These are phyloP conservation scores for Columba guinea DNA, from an alignment of 2,797 vertebrate genomes.

Conservation along the genomic window DNA sequence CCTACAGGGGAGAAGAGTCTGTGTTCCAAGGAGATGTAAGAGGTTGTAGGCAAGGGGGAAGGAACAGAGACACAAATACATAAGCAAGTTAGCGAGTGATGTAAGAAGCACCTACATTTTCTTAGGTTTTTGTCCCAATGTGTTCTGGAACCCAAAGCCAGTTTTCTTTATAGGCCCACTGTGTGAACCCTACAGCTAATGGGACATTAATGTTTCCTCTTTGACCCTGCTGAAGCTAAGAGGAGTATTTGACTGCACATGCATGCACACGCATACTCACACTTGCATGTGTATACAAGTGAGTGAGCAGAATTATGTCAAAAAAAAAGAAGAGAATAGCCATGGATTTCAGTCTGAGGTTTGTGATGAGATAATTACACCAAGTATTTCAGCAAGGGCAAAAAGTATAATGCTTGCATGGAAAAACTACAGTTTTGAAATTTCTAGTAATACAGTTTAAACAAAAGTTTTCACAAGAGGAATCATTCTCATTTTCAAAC, in stretches of 20 bases:
- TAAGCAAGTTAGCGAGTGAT: slow-evolving; percentile 46
- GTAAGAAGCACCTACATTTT: slow-evolving; percentile 45
- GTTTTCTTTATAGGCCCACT: background rate
- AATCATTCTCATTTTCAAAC: background rate
- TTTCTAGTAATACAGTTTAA: background rate
- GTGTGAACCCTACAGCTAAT: slow-evolving; percentile 13
- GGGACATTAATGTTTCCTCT: slow-evolving; percentile 42
- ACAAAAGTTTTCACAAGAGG: background rate
- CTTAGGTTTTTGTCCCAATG: slow-evolving; percentile 40
- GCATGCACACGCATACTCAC: background rate
- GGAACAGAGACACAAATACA: slow-evolving; percentile 43
- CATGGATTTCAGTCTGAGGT: background rate
- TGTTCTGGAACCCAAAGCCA: slow-evolving; percentile 37
- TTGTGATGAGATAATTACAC: background rate
- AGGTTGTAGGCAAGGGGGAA: background rate
- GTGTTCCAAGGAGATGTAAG: slow-evolving; percentile 52
- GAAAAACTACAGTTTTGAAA: background rate
- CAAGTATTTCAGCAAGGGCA: background rate
- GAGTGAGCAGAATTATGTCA: background rate
- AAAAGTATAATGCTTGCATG: background rate
- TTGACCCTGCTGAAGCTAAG: background rate
- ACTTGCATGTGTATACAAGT: background rate
- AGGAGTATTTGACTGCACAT: background rate
- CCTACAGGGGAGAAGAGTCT: slow-evolving; percentile 65
- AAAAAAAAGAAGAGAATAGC: fast-evolving